phyloP scores from a whole-genome alignment of 2,113 vertebrate genomes.

The Hylia prasina region DNA sequence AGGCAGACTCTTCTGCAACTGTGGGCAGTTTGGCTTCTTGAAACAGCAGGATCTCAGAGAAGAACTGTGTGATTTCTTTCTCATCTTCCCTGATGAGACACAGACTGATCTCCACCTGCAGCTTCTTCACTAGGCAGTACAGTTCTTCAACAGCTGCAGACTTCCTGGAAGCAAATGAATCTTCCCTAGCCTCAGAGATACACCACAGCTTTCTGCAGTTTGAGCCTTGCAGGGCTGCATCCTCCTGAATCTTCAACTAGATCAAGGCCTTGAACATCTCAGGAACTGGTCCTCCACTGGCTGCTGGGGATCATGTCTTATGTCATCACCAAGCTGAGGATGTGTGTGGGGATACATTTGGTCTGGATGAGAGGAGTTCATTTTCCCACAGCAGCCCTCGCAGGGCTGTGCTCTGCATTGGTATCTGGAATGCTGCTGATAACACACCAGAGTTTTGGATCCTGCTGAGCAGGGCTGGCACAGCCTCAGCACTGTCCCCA shows the following conservation, averaged over 20 bases:
- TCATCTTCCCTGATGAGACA: neutral
- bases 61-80: neutral
- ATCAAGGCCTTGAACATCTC: neutral
- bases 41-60: neutral
- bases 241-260: neutral
- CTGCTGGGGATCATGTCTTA: neutral
- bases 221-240: neutral
- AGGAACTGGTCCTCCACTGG: neutral
- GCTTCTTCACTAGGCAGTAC: neutral
- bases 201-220: neutral
- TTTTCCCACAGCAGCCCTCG: neutral
- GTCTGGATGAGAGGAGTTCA: accelerated
- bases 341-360: neutral
- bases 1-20: neutral
- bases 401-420: neutral
- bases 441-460: neutral
- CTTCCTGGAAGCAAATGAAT: neutral
- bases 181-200: neutral
- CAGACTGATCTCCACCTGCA: neutral
- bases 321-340: neutral
- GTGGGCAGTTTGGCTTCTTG: neutral
- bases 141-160: neutral
- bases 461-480: neutral
- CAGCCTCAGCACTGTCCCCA: neutral
- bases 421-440: neutral